These are phyloP conservation scores for Sapajus apella DNA, from an alignment of 2,113 vertebrate genomes.

Conservation along the genomic window DNA sequence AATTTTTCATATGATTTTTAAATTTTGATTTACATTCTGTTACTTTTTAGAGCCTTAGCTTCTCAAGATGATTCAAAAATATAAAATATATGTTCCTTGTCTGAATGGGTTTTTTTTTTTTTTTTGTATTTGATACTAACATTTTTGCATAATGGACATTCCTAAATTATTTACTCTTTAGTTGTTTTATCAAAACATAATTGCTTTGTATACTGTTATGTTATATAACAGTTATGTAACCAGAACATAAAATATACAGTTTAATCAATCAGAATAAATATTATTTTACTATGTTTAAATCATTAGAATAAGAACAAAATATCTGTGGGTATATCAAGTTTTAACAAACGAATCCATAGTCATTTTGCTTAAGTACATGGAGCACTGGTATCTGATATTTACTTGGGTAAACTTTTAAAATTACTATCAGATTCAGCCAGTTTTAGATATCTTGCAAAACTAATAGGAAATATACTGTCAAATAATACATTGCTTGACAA, in stretches of 20 bases:
- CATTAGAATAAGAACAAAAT: background rate
- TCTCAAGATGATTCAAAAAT: background rate
- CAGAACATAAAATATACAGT: background rate
- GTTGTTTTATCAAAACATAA: background rate
- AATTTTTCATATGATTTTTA: background rate
- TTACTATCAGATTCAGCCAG: background rate
- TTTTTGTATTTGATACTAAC: background rate
- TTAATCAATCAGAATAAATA: background rate
- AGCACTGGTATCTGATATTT: background rate
- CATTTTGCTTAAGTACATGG: background rate
- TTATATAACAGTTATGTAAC: background rate
- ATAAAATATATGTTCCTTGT: background rate
- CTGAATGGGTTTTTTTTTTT: background rate
- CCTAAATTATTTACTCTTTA: background rate
- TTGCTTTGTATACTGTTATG: background rate
- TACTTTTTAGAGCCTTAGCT: background rate
- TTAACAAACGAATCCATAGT: background rate
- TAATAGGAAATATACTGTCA: background rate
- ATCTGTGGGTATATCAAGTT: background rate
- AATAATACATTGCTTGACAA: background rate
- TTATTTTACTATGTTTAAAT: background rate
- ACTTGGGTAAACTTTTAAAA: background rate
- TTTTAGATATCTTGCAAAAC: background rate
- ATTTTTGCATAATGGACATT: background rate
- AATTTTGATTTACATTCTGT: background rate